Evolutionary conservation across 2,888 invertebrate genomes (phyloP).

Genomic region (Rhagophthalmus giganteus): DNA sequence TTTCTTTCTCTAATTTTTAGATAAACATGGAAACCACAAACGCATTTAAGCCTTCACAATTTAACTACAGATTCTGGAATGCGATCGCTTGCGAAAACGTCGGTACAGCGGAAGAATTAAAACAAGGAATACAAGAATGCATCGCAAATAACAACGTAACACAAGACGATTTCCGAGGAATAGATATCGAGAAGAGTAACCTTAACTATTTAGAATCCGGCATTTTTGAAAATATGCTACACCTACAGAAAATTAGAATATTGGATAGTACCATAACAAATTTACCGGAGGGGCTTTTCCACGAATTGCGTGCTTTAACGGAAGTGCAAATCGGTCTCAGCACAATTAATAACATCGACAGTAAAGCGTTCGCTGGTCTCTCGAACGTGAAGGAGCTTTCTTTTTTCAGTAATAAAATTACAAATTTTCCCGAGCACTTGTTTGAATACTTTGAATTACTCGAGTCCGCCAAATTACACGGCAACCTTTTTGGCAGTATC

Average conservation of each 20-base stretch:
- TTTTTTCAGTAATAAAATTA: constrained; percentile 18
- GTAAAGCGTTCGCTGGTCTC: constrained; percentile 4
- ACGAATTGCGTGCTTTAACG: neutral
- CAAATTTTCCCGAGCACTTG: constrained; percentile 4
- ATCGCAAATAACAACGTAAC: constrained; percentile 9
- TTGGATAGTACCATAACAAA: constrained; percentile 10
- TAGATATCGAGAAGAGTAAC: constrained; percentile 16
- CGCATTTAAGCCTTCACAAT: too few species aligned
- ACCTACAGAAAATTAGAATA: constrained; percentile 13
- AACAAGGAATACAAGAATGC: constrained; percentile 11
- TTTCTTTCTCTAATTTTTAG: too few species aligned
- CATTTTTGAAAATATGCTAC: constrained; percentile 7
- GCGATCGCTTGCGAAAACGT: constrained; percentile 15
- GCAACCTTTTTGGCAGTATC: constrained; percentile 5
- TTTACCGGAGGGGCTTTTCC: constrained; percentile 8
- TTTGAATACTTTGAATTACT: constrained; percentile 8
- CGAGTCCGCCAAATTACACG: constrained; percentile 8
- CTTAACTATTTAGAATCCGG: constrained; percentile 15
- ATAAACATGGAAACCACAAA: too few species aligned
- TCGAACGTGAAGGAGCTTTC: constrained; percentile 3
- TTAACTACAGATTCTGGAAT: constrained; percentile 21
- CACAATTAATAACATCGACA: constrained; percentile 10
- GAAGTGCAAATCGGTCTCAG: constrained; percentile 22
- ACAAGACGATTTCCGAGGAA: constrained; percentile 17
- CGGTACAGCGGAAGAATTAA: constrained; percentile 1